These are phyloP conservation scores for Phorcus lineatus DNA, from an alignment of 2,888 invertebrate species.

Conservation along the genomic window DNA sequence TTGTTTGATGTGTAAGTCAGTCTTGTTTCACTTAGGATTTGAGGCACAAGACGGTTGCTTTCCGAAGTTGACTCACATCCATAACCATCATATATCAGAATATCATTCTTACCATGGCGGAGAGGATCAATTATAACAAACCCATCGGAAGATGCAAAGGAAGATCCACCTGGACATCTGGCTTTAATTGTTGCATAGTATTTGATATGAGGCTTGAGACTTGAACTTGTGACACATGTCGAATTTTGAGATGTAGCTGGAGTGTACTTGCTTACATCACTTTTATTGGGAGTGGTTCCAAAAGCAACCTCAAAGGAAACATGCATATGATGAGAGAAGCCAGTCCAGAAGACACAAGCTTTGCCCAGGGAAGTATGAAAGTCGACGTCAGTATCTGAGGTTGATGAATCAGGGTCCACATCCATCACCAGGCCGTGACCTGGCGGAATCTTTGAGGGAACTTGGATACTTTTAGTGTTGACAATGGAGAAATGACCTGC, in stretches of 20 bases:
- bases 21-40: no score
- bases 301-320: slow-evolving; percentile 33
- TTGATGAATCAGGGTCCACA: background rate
- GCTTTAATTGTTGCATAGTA: slow-evolving; percentile 30
- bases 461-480: slow-evolving; percentile 10
- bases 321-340: slow-evolving; percentile 30
- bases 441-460: slow-evolving; percentile 38
- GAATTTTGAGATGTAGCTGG: background rate
- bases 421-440: slow-evolving; percentile 31
- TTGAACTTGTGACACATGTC: background rate
- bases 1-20: background rate
- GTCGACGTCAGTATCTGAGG: slow-evolving; percentile 16
- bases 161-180: slow-evolving; percentile 21
- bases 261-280: slow-evolving; percentile 16
- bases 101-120: background rate
- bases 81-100: background rate
- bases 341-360: slow-evolving; percentile 29
- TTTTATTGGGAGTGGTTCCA: slow-evolving; percentile 12
- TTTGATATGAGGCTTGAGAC: background rate
- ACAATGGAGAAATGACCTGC: slow-evolving; percentile 41
- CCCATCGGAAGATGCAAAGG: slow-evolving; percentile 27
- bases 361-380: background rate
- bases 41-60: background rate
- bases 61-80: background rate
- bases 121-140: slow-evolving; percentile 13